These are phyloP conservation scores for Trididemnum miniatum DNA, from an alignment of 23 tunicate genomes.

Conservation along the genomic window DNA sequence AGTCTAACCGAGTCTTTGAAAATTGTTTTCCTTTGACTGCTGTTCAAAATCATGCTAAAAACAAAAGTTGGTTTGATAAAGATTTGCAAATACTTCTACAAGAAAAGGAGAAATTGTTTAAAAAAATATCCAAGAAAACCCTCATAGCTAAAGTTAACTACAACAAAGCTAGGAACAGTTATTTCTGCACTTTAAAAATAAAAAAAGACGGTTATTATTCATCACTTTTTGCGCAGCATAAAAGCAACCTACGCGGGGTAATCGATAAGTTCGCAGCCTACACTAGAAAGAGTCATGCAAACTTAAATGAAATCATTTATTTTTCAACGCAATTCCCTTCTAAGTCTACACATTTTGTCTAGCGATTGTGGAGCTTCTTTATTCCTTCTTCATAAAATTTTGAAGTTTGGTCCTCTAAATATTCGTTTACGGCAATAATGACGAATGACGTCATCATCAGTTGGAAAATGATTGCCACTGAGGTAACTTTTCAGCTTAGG, in stretches of 20 bases:
- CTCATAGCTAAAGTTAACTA: too few species aligned
- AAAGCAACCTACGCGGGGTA: constrained; percentile 20
- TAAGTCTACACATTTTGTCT: constrained; percentile 23
- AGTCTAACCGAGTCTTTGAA: too few species aligned
- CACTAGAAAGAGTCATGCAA: constrained; percentile 8
- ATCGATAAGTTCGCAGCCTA: constrained; percentile 25
- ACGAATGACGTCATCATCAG: constrained; percentile 28
- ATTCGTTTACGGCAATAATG: constrained; percentile 16
- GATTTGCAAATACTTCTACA: too few species aligned
- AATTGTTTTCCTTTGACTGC: too few species aligned
- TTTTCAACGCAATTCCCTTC: constrained; percentile 28
- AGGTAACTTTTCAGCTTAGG: constrained; percentile 16
- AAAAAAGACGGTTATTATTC: too few species aligned
- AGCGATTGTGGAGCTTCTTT: constrained; percentile 20
- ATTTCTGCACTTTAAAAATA: too few species aligned
- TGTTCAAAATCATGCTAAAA: too few species aligned
- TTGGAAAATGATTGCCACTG: constrained; percentile 25
- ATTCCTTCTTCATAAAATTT: constrained; percentile 21
- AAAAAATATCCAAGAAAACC: too few species aligned
- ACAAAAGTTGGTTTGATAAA: too few species aligned
- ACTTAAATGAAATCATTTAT: constrained; percentile 22
- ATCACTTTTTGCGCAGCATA: too few species aligned
- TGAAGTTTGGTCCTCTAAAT: constrained; percentile 7
- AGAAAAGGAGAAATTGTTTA: too few species aligned
- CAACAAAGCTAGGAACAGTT: too few species aligned